These are phyloP conservation scores for Ostrea denselamellosa DNA, from an alignment of 1,140 invertebrate genomes.

Conservation along the genomic window DNA sequence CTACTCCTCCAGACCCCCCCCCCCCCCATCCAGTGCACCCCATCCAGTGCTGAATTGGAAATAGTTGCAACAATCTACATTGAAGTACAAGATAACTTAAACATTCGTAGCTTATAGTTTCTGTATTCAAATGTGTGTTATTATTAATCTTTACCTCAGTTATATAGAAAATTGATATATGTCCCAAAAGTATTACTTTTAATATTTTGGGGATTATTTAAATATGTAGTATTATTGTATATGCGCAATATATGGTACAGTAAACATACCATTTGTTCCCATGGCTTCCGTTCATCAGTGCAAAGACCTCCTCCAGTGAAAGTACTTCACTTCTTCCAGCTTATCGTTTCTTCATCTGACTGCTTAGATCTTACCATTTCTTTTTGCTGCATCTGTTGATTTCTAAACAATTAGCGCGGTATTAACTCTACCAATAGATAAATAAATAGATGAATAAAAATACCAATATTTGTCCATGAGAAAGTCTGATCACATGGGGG, in stretches of 20 bases:
- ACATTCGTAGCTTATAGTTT: background rate
- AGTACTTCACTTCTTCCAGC: too few species aligned
- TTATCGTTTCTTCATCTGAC: too few species aligned
- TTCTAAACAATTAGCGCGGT: too few species aligned
- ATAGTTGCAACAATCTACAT: slow-evolving; percentile 19
- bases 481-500: too few species aligned
- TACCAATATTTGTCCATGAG: too few species aligned
- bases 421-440: too few species aligned
- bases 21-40: slow-evolving; percentile 8
- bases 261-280: slow-evolving; percentile 23
- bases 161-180: background rate
- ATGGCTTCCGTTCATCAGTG: slow-evolving; percentile 27
- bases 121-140: background rate
- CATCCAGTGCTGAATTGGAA: background rate
- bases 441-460: too few species aligned
- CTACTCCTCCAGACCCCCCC: slow-evolving; percentile 20
- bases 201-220: background rate
- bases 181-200: background rate
- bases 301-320: too few species aligned
- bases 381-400: too few species aligned
- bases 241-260: background rate
- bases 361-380: too few species aligned
- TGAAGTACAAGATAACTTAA: background rate
- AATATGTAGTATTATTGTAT: background rate
- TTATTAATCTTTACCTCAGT: background rate